phyloP scores from a whole-genome alignment of 2,113 vertebrate genomes.

The Condylura cristata region DNA sequence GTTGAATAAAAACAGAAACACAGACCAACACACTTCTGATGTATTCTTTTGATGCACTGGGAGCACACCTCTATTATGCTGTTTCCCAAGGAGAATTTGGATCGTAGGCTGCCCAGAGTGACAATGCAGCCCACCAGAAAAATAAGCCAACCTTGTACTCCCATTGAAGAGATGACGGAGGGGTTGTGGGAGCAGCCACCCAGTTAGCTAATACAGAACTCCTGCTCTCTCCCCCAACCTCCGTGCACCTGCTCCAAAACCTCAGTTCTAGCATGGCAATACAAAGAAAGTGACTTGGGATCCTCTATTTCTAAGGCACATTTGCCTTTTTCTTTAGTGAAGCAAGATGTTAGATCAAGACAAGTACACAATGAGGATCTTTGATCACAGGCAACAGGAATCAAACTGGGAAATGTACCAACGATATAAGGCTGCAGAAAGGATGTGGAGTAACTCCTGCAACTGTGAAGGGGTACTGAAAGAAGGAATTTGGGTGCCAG shows the following conservation, averaged over 20 bases:
- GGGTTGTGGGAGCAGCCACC: not conserved
- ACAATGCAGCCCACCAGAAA: not conserved
- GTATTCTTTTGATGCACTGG: not conserved
- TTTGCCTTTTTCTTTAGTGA: not conserved
- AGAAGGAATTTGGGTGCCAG: fast-evolving
- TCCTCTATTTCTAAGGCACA: not conserved
- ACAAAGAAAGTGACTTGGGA: not conserved
- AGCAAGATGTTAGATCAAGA: not conserved
- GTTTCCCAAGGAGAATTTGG: not conserved
- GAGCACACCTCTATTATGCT: not conserved
- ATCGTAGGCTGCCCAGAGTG: not conserved
- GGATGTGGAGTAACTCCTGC: not conserved
- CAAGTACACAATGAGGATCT: not conserved
- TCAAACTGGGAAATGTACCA: not conserved
- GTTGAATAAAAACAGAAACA: too few species aligned
- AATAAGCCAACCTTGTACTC: not conserved
- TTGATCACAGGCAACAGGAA: not conserved
- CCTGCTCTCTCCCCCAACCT: not conserved
- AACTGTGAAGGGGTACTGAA: not conserved
- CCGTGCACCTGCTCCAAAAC: too few species aligned
- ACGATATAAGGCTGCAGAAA: not conserved
- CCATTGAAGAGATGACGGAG: not conserved
- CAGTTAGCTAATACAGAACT: not conserved
- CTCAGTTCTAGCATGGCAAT: not conserved
- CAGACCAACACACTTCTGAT: not conserved